Percentiles rank a stretch among this genome's conserved stretches.
These are phyloP conservation scores for Orchestia grillus DNA, from an alignment of 1,140 invertebrate genomes.

Conservation along the genomic window DNA sequence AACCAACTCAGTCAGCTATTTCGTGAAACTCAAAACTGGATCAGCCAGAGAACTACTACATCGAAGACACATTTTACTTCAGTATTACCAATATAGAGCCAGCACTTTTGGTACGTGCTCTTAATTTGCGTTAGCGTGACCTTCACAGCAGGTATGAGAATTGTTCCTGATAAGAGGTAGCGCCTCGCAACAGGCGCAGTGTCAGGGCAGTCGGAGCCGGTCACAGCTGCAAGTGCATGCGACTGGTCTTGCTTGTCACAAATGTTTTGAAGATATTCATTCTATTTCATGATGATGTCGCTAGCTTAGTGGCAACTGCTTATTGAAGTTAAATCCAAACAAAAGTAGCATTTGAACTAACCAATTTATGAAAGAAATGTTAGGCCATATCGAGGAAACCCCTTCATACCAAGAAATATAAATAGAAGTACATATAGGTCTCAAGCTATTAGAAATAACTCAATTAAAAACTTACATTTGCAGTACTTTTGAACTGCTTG, in stretches of 20 bases:
- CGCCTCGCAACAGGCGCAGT: too few relatives aligned
- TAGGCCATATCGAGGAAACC: neutral
- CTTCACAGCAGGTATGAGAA: too few relatives aligned
- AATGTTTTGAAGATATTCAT: too few relatives aligned
- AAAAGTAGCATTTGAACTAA: neutral
- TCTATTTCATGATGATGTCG: neutral
- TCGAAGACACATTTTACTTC: neutral
- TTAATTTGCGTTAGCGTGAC: neutral
- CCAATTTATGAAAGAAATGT: neutral
- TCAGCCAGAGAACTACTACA: neutral
- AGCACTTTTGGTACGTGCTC: neutral
- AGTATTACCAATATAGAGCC: neutral
- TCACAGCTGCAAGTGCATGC: too few relatives aligned
- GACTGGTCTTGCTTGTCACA: too few relatives aligned
- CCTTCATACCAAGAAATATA: neutral
- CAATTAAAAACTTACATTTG: neutral
- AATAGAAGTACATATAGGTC: neutral
- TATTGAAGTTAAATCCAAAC: neutral
- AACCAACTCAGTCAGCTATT: neutral
- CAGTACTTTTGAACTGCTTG: constrained; percentile 9
- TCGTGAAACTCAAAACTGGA: neutral
- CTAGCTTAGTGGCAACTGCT: neutral
- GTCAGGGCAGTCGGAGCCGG: too few relatives aligned
- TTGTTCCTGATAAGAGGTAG: too few relatives aligned
- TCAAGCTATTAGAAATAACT: too few relatives aligned